Evolutionary conservation across 2,888 invertebrate genomes (phyloP).

Genomic region (Candidula unifasciata): DNA sequence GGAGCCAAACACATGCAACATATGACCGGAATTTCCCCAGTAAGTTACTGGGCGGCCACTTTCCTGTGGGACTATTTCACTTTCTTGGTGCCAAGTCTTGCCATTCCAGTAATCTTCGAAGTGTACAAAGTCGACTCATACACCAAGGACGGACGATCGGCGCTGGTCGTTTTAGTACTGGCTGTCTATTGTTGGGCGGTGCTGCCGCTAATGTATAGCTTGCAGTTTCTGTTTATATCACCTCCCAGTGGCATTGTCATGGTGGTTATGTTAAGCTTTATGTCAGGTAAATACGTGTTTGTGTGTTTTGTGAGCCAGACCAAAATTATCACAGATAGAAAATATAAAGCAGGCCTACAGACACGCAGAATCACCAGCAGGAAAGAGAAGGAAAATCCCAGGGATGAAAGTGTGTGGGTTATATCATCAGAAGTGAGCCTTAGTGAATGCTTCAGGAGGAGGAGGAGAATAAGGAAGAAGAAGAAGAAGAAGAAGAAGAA

Average conservation of each 20-base stretch:
- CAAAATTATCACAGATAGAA: not conserved
- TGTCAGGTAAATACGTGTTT: slow-evolving; percentile 81
- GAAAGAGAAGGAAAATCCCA: too few species aligned
- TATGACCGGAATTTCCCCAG: slow-evolving; percentile 71
- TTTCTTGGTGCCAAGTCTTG: slow-evolving; percentile 81
- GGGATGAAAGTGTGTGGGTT: too few species aligned
- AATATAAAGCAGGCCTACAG: too few species aligned
- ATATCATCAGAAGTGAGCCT: too few species aligned
- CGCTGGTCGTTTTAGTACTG: slow-evolving; percentile 81
- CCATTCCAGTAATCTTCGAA: slow-evolving; percentile 82
- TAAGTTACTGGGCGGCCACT: slow-evolving; percentile 85
- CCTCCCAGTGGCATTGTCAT: slow-evolving; percentile 87
- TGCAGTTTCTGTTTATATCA: slow-evolving; percentile 84
- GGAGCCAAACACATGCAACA: slow-evolving; percentile 74
- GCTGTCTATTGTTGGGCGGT: slow-evolving; percentile 85
- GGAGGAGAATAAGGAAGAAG: too few species aligned
- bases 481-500: too few species aligned
- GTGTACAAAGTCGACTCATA: slow-evolving; percentile 84
- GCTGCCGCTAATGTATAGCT: slow-evolving; percentile 85
- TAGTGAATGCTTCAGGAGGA: too few species aligned
- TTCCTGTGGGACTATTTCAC: slow-evolving; percentile 84
- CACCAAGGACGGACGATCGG: slow-evolving; percentile 75
- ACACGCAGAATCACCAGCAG: too few species aligned
- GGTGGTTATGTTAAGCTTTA: slow-evolving; percentile 84
- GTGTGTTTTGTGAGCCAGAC: not conserved